Conservation (phyloP, 2,888 invertebrate genomes). For the Cantharis rustica region DNA sequence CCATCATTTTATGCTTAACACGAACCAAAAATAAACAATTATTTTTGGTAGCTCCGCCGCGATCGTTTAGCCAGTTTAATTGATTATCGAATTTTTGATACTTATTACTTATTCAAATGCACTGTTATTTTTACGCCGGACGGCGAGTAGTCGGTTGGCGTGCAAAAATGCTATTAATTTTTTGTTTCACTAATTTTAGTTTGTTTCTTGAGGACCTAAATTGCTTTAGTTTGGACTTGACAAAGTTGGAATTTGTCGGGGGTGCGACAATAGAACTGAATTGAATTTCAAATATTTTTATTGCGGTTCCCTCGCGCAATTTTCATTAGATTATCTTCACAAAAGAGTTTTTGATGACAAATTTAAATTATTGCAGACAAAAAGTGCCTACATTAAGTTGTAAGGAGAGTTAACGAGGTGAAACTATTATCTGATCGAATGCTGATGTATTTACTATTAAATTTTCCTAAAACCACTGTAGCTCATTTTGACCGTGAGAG, state of each 20-base stretch:
- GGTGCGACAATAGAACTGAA: not conserved
- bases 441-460: not conserved
- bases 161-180: not conserved
- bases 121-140: not conserved
- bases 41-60: not conserved
- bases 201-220: not conserved
- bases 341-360: not conserved
- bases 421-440: not conserved
- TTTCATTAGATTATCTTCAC: not conserved
- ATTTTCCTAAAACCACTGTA: not conserved
- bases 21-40: not conserved
- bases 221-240: not conserved
- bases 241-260: not conserved
- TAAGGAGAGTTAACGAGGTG: not conserved
- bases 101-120: not conserved
- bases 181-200: not conserved
- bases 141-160: not conserved
- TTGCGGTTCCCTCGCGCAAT: not conserved
- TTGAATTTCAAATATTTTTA: not conserved
- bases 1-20: conserved; percentile 19
- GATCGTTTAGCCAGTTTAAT: not conserved
- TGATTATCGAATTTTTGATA: not conserved
- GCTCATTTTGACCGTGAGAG: not conserved
- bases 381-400: not conserved
- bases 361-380: not conserved